Conservation (phyloP, 2,888 invertebrate species). For the Rhorus exstirpatorius region DNA sequence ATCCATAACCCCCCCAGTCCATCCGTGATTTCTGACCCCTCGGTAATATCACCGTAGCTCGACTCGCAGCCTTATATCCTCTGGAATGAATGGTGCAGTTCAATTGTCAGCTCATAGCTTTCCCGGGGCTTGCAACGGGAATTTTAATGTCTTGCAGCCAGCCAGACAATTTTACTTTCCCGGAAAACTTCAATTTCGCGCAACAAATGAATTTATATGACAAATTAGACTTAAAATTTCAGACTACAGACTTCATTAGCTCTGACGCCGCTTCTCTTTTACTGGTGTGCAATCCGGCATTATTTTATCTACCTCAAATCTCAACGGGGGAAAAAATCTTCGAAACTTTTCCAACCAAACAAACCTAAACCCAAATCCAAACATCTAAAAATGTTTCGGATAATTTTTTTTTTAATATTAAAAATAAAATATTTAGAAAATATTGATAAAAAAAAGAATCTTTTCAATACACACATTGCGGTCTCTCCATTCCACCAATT, state of each 20-base stretch:
- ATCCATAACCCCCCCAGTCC: slow-evolving; percentile 11
- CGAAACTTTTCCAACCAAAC: not conserved
- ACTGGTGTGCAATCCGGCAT: not conserved
- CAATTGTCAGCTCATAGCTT: slow-evolving; percentile 46
- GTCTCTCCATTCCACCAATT: not conserved
- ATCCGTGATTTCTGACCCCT: slow-evolving; percentile 19
- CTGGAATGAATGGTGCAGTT: slow-evolving; percentile 43
- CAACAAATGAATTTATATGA: slow-evolving; percentile 45
- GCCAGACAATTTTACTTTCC: not conserved
- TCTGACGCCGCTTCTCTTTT: not conserved
- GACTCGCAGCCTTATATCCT: slow-evolving; percentile 25
- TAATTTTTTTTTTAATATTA: too few relatives aligned
- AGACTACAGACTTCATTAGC: not conserved
- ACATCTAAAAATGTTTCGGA: too few relatives aligned
- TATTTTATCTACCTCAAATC: not conserved
- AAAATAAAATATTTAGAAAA: too few relatives aligned
- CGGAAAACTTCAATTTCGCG: slow-evolving; percentile 34
- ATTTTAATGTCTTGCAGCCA: slow-evolving; percentile 33
- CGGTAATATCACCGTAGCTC: not conserved
- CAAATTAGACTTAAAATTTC: slow-evolving; percentile 30
- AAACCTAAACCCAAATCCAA: too few relatives aligned
- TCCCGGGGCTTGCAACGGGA: slow-evolving; percentile 11
- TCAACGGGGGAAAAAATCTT: not conserved
- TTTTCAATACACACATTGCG: not conserved
- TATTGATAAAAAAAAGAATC: not conserved